phyloP scores from a whole-genome alignment of 2,797 vertebrate species.

The Oophaga sylvatica region DNA sequence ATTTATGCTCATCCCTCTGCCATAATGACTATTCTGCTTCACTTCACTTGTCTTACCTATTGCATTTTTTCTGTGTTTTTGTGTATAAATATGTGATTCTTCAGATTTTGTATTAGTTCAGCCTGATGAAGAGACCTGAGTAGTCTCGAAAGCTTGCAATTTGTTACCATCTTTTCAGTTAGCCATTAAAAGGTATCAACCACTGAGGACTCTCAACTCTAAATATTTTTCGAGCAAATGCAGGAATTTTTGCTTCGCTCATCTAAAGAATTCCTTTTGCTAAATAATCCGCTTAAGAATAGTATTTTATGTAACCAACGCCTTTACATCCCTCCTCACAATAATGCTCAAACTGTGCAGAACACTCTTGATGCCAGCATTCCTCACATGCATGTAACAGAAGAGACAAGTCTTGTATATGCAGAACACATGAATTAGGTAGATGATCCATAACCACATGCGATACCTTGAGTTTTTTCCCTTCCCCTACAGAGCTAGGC shows the following conservation, averaged over 20 bases:
- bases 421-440: conserved; percentile 48
- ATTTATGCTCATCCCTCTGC: too few species aligned
- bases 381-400: conserved; percentile 50
- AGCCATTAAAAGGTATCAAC: too few species aligned
- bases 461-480: conserved; percentile 23
- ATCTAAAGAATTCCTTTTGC: conserved; percentile 49
- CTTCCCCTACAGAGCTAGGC: background rate
- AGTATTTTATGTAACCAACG: conserved; percentile 40
- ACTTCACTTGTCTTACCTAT: too few species aligned
- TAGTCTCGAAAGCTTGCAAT: too few species aligned
- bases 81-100: too few species aligned
- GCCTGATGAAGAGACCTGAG: too few species aligned
- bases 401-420: conserved; percentile 46
- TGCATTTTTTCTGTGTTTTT: too few species aligned
- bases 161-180: too few species aligned
- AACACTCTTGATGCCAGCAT: conserved; percentile 43
- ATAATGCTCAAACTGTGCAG: conserved; percentile 40
- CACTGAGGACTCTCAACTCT: too few species aligned
- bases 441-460: conserved; percentile 54
- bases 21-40: too few species aligned
- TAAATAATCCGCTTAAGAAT: conserved; percentile 53
- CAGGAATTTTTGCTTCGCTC: conserved; percentile 31
- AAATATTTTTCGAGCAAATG: too few species aligned
- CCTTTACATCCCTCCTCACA: conserved; percentile 40
- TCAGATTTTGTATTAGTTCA: too few species aligned